These are phyloP conservation scores for Actinemys pallida DNA, from an alignment of 2,113 vertebrate species.

Conservation along the genomic window DNA sequence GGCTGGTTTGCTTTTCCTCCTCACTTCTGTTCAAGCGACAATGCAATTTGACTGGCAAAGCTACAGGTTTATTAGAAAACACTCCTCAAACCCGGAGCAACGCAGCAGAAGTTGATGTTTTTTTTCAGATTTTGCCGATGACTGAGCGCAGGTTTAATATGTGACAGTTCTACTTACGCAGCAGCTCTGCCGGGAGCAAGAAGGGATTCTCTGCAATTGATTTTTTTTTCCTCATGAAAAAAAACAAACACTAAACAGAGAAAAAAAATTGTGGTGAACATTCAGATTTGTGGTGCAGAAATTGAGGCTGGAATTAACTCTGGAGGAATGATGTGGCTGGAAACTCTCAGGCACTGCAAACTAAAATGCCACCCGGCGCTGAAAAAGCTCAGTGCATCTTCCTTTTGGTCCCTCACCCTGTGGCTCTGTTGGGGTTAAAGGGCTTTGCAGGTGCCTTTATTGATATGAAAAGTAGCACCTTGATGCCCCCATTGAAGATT, in stretches of 20 bases:
- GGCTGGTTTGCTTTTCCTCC: not conserved
- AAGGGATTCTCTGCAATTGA: conserved; percentile 11
- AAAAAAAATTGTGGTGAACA: not conserved
- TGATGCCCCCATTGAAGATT: not conserved
- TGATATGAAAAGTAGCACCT: not conserved
- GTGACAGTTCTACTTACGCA: conserved; percentile 47
- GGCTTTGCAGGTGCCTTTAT: not conserved
- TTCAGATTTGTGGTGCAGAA: not conserved
- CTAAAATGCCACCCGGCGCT: not conserved
- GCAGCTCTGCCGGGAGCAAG: conserved; percentile 31
- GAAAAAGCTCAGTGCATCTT: not conserved
- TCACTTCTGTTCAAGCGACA: not conserved
- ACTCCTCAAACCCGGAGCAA: not conserved
- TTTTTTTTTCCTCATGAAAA: conserved; percentile 14
- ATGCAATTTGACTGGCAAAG: not conserved
- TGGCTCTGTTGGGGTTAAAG: not conserved
- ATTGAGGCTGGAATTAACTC: conserved; percentile 12
- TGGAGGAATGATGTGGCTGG: not conserved
- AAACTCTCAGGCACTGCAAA: not conserved
- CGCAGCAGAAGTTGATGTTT: not conserved
- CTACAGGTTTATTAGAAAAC: conserved; percentile 30
- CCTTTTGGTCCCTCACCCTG: not conserved
- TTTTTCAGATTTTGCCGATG: not conserved
- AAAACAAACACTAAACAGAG: not conserved
- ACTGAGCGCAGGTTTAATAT: conserved; percentile 39